These are phyloP conservation scores for Antheraea pernyi DNA, from an alignment of 1,140 invertebrate species.

Conservation along the genomic window DNA sequence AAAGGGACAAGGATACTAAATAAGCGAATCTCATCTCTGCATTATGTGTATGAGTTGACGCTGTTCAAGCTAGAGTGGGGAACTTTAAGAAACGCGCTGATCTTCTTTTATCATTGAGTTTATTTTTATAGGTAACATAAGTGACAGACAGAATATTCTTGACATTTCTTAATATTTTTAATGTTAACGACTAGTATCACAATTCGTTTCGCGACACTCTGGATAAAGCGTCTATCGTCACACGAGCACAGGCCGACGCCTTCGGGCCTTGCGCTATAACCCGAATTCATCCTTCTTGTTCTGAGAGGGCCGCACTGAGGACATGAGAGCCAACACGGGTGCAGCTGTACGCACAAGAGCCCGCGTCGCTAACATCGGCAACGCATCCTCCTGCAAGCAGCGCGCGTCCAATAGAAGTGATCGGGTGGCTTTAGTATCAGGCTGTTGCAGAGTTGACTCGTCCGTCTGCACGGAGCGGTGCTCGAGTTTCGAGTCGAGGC, in stretches of 20 bases:
- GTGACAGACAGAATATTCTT: too few relatives aligned
- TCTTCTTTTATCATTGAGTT: too few relatives aligned
- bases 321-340: too few relatives aligned
- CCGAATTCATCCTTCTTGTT: constrained; percentile 17
- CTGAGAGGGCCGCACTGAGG: too few relatives aligned
- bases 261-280: neutral
- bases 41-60: too few relatives aligned
- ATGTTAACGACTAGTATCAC: constrained; percentile 7
- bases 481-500: neutral
- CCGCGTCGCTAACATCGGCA: too few relatives aligned
- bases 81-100: too few relatives aligned
- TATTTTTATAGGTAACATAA: too few relatives aligned
- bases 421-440: neutral
- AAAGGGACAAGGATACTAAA: too few relatives aligned
- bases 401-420: constrained; percentile 38
- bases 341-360: too few relatives aligned
- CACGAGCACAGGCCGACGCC: constrained; percentile 12
- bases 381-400: constrained; percentile 21
- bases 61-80: too few relatives aligned
- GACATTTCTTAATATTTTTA: neutral
- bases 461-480: constrained; percentile 60
- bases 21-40: too few relatives aligned
- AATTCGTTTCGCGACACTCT: neutral
- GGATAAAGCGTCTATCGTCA: neutral
- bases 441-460: constrained; percentile 30